Evolutionary conservation across 2,888 invertebrate genomes (phyloP).

Genomic region (Lepas anatifera): DNA sequence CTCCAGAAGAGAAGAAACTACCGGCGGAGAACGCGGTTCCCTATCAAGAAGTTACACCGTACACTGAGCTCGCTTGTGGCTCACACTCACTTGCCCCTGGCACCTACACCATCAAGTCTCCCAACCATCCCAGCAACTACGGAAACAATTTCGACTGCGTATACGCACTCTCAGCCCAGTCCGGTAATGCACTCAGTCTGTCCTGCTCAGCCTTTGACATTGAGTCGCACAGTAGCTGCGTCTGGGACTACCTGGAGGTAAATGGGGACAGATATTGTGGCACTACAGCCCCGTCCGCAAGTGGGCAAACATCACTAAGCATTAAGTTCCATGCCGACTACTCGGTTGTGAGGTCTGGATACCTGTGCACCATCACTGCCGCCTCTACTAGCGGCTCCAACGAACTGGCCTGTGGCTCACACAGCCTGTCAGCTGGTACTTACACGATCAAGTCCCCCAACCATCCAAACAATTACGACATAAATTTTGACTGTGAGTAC

Average conservation of each 20-base stretch:
- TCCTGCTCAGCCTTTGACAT: background rate
- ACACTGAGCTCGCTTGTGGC: too few species aligned
- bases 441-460: background rate
- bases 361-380: background rate
- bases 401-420: background rate
- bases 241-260: background rate
- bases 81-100: too few species aligned
- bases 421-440: background rate
- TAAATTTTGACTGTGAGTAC: background rate
- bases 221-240: background rate
- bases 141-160: background rate
- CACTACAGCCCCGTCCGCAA: background rate
- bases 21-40: too few species aligned
- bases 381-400: background rate
- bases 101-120: background rate
- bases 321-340: background rate
- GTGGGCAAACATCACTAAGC: too few species aligned
- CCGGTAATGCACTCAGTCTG: background rate
- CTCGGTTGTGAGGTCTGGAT: background rate
- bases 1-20: too few species aligned
- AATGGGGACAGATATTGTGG: background rate
- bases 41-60: too few species aligned
- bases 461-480: background rate
- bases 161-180: background rate
- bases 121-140: background rate